These are phyloP conservation scores for Rhinogobio ventralis DNA, from an alignment of 2,797 vertebrate species.

Conservation along the genomic window DNA sequence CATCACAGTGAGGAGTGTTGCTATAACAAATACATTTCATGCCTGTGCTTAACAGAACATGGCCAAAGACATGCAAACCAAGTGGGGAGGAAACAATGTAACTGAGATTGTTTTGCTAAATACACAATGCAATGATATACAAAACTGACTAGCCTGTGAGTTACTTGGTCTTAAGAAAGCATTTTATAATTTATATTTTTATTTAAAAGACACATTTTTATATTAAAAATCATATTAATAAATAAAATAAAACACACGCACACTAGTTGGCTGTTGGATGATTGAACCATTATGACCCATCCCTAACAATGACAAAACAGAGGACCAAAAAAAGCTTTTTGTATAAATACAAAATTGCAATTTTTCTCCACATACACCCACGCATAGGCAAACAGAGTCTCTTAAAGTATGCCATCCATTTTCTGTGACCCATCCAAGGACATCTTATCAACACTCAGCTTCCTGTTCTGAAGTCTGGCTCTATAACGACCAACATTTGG, in stretches of 20 bases:
- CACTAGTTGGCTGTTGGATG: background rate
- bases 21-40: constrained; percentile 46
- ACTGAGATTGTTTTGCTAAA: background rate
- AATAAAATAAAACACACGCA: background rate
- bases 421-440: constrained; percentile 31
- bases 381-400: background rate
- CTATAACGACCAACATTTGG: constrained; percentile 33
- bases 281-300: background rate
- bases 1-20: constrained; percentile 41
- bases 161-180: background rate
- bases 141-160: background rate
- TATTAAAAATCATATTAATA: background rate
- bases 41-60: constrained; percentile 37
- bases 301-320: background rate
- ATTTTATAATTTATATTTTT: background rate
- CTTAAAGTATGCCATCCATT: constrained; percentile 27
- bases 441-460: constrained; percentile 38
- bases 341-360: background rate
- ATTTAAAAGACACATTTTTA: background rate
- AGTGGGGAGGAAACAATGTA: constrained; percentile 1
- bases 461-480: constrained; percentile 43
- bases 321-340: background rate
- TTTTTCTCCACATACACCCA: background rate
- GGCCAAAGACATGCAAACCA: constrained; percentile 38
- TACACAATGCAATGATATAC: background rate